Evolutionary conservation across 1,140 invertebrate species (phyloP).

Genomic region (Aphis gossypii): DNA sequence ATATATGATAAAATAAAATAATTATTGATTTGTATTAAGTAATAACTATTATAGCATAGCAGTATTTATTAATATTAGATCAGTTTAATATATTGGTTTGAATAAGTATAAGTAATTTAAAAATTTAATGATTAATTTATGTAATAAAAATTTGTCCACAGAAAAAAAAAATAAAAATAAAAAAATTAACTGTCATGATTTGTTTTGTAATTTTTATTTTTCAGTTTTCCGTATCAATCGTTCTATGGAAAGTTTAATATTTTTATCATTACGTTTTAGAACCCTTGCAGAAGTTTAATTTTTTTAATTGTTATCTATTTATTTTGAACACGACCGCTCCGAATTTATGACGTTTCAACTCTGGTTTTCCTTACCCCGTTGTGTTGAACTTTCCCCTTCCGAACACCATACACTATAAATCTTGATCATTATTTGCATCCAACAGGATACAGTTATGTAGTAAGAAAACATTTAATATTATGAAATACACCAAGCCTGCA

Average conservation of each 20-base stretch:
- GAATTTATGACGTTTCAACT: background rate
- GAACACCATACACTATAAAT: background rate
- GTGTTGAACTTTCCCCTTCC: background rate
- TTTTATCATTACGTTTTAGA: background rate
- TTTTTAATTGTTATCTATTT: background rate
- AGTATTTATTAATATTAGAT: background rate
- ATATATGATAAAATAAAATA: background rate
- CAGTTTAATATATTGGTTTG: background rate
- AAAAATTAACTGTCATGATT: background rate
- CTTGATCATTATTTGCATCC: background rate
- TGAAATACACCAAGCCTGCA: background rate
- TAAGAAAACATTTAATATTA: background rate
- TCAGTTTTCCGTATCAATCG: background rate
- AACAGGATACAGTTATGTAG: background rate
- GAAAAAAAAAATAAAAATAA: background rate
- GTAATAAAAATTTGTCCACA: background rate
- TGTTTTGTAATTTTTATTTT: background rate
- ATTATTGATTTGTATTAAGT: background rate
- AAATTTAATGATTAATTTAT: background rate
- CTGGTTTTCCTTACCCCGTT: too few species aligned
- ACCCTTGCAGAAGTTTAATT: background rate
- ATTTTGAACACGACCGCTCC: too few species aligned
- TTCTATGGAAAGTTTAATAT: background rate
- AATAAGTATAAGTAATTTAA: background rate
- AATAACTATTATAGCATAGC: background rate